Evolutionary conservation across 2,113 vertebrate genomes (phyloP), one percentile per base, ranked within the genome.

Genomic region (Cynocephalus volans): DNA sequence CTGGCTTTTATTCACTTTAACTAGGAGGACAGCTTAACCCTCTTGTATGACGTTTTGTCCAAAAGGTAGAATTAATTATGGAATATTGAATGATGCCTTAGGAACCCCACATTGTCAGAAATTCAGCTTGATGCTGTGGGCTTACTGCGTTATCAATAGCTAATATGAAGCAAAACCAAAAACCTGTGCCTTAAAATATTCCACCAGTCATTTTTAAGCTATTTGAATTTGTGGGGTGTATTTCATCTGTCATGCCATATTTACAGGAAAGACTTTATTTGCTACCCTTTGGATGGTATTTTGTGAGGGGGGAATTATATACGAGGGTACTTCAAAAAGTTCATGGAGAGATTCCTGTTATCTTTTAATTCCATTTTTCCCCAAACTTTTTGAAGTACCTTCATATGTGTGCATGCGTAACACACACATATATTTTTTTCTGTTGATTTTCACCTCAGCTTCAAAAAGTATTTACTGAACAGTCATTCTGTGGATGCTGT

Each of bases 241-340:
- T 90, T 89, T 92, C 65, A 67, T 93, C 84, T 82, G 54, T 41
- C 23, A 17, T 70, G 58, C 70, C 50, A 17, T 70, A 36, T 86
- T 69, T 94, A 69, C 70, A 72, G 81, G 83, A 88, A 93, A 72
- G 28, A 50, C 45, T 97, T 95, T 19, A 60, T 89, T 93, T 89
- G 36, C 36, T 91, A 10, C 28, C 9, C 58, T 52, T 89, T 89
- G 82, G 65, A 69, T 96, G 94, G 23, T 76, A 13, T 92, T 54
- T n/a, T 54, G 41, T 17, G n/a, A 23, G 0, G 41, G 21, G 5
- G 12, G 14, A 48, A 56, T 48, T 31, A 14, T 24, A 84, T 56
- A 31, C 41, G 41, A 41, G 41, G 41, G 41, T 41, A 41, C 41
- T 41, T 41, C 41, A 41, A 41, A 41, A 41, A 41, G 41, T 41